Conservation (phyloP, 2,797 vertebrate genomes). For the Pipistrellus nathusii region DNA sequence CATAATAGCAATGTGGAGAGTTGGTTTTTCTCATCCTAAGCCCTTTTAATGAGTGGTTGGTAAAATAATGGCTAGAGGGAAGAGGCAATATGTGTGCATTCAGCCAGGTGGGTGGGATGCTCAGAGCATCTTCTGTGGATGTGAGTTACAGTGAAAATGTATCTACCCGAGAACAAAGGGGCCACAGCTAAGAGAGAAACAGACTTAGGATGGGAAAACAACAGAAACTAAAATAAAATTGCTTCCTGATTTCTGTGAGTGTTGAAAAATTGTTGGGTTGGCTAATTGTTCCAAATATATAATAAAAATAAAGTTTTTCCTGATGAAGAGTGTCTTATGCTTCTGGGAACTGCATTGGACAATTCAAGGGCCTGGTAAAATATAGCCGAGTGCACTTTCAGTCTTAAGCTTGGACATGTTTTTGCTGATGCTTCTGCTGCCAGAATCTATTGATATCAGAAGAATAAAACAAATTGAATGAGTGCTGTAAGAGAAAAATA, state of each 20-base stretch:
- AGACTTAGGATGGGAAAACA: not conserved
- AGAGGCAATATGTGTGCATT: too few species aligned
- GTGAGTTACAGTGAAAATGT: not conserved
- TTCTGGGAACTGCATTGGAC: slow-evolving; percentile 26
- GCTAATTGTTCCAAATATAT: slow-evolving; percentile 37
- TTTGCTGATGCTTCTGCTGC: slow-evolving; percentile 47
- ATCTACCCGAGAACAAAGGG: not conserved
- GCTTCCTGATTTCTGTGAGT: slow-evolving; percentile 53
- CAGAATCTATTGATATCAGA: slow-evolving; percentile 2
- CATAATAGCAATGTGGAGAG: not conserved
- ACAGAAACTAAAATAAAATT: slow-evolving; percentile 61
- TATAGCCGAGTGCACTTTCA: not conserved
- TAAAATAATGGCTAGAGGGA: slow-evolving; percentile 21
- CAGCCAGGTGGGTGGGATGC: not conserved
- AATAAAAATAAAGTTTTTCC: slow-evolving; percentile 74
- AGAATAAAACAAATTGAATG: slow-evolving; percentile 56
- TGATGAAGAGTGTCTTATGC: slow-evolving; percentile 56
- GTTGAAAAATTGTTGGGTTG: slow-evolving; percentile 55
- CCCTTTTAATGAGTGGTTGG: not conserved
- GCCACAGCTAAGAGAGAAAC: not conserved
- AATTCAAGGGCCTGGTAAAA: slow-evolving; percentile 54
- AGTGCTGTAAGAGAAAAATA: not conserved
- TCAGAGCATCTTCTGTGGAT: not conserved
- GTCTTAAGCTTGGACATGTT: slow-evolving; percentile 55
- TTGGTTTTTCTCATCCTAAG: slow-evolving; percentile 14